Evolutionary conservation across 2,888 invertebrate species (phyloP).

Genomic region (Trissoscelio sp.): DNA sequence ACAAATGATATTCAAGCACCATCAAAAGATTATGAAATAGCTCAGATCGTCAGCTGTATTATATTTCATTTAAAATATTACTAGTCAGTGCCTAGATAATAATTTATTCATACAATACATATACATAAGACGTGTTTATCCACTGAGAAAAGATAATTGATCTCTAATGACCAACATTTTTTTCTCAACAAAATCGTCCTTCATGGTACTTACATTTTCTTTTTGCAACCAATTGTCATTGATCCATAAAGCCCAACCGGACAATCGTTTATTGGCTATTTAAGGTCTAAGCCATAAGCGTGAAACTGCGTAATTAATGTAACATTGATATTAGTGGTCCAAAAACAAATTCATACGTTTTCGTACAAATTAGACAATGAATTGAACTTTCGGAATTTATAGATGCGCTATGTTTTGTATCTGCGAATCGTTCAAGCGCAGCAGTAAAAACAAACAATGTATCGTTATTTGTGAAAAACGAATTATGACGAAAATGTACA

Average conservation of each 20-base stretch:
- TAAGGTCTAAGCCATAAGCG: constrained; percentile 13
- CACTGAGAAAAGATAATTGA: constrained; percentile 54
- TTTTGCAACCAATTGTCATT: constrained; percentile 24
- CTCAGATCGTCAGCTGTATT: constrained; percentile 51
- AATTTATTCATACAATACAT: constrained; percentile 57
- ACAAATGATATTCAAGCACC: constrained; percentile 3
- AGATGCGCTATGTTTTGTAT: constrained; percentile 33
- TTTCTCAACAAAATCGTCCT: constrained; percentile 42
- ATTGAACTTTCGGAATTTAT: not conserved
- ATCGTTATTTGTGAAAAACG: constrained; percentile 2
- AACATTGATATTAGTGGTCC: constrained; percentile 14
- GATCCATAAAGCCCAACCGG: constrained; percentile 12
- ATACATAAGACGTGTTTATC: constrained; percentile 30
- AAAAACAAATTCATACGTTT: not conserved
- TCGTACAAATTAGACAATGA: constrained; percentile 14
- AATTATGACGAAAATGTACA: constrained; percentile 15
- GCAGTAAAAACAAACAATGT: constrained; percentile 10
- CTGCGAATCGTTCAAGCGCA: constrained; percentile 17
- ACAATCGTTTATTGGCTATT: constrained; percentile 30
- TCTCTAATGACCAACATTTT: constrained; percentile 34
- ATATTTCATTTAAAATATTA: constrained; percentile 67
- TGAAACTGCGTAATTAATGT: constrained; percentile 5
- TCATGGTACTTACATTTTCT: constrained; percentile 50
- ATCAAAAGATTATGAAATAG: constrained; percentile 43
- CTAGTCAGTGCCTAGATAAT: constrained; percentile 74